phyloP scores from a whole-genome alignment of 2,113 vertebrate species.

The Corythaeola cristata region DNA sequence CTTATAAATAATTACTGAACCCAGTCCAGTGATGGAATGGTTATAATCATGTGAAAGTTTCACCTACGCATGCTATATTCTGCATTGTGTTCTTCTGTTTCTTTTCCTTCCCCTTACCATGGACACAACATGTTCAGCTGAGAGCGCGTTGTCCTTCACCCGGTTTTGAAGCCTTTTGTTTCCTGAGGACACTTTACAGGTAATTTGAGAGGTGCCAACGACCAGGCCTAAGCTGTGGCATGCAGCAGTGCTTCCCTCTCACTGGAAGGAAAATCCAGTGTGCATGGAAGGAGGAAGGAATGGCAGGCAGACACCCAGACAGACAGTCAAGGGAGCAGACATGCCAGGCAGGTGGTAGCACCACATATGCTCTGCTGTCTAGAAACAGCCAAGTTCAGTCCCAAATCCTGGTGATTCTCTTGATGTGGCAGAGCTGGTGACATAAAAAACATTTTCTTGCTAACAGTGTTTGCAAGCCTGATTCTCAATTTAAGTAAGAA shows the following conservation, averaged over 20 bases:
- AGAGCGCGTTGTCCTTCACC: rapidly evolving
- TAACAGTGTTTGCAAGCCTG: not conserved
- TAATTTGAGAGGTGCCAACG: not conserved
- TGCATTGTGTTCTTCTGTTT: not conserved
- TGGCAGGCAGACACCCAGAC: not conserved
- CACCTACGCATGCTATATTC: not conserved
- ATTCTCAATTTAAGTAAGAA: not conserved
- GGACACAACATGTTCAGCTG: rapidly evolving
- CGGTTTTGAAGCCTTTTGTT: not conserved
- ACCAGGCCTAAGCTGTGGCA: too few relatives aligned
- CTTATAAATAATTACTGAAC: not conserved
- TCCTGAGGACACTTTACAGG: not conserved
- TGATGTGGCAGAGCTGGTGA: not conserved
- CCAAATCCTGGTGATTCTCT: not conserved
- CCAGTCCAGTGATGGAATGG: not conserved
- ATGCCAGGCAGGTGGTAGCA: not conserved
- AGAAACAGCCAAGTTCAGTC: not conserved
- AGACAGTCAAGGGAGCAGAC: not conserved
- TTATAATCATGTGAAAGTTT: not conserved
- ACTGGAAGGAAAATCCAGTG: not conserved
- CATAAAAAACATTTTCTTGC: not conserved
- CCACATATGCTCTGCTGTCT: not conserved
- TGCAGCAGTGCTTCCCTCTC: not conserved
- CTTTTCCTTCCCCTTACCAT: not conserved
- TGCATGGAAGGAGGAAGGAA: not conserved